Percentiles rank a stretch among this genome's conserved stretches.
phyloP scores from a whole-genome alignment of 2,113 vertebrate species.

The Boulengerochromis microlepis region DNA sequence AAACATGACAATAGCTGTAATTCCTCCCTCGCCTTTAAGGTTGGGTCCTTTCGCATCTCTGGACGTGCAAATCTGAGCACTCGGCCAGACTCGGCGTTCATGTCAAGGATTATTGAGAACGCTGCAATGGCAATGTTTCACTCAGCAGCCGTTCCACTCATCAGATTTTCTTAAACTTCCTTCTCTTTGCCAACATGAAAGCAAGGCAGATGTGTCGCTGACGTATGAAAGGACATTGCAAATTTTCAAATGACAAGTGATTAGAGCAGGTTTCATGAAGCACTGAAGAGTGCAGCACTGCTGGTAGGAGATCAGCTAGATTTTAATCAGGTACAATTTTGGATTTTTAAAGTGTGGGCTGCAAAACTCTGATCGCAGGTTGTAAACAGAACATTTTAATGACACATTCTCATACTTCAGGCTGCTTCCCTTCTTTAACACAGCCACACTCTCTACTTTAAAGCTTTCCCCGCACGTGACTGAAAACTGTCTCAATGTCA shows the following conservation, averaged over 20 bases:
- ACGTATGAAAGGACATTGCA: background rate
- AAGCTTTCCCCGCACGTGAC: accelerated
- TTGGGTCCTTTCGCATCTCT: background rate
- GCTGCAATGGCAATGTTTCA: background rate
- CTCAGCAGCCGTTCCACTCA: background rate
- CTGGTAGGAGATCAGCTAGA: background rate
- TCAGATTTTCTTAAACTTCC: background rate
- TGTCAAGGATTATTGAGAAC: background rate
- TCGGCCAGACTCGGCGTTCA: background rate
- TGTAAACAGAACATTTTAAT: background rate
- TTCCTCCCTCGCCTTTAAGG: background rate
- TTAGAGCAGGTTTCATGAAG: background rate
- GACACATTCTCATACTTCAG: background rate
- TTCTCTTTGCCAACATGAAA: background rate
- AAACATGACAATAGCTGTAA: background rate
- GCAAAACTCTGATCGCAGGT: background rate
- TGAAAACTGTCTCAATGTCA: background rate
- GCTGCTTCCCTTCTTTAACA: background rate
- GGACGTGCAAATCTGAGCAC: background rate
- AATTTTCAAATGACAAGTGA: background rate
- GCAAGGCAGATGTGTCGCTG: background rate
- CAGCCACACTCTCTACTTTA: background rate
- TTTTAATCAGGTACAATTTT: background rate
- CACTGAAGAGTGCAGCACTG: background rate
- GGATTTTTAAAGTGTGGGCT: background rate